Evolutionary conservation across 2,113 vertebrate genomes (phyloP).

Genomic region (Peromyscus maniculatus): DNA sequence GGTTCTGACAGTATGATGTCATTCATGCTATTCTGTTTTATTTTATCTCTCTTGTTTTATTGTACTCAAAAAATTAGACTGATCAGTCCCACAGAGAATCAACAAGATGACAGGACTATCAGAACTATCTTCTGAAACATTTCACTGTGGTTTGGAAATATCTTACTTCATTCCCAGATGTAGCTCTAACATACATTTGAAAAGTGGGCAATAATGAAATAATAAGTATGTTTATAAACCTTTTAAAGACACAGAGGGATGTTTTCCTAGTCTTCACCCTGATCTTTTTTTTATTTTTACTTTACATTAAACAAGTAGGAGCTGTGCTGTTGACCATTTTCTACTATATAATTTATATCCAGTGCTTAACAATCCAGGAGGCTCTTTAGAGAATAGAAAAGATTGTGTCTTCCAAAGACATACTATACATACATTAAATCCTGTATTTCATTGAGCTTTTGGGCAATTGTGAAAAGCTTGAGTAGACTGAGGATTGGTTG

Average conservation of each 20-base stretch:
- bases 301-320: background rate
- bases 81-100: conserved; percentile 27
- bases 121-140: conserved; percentile 30
- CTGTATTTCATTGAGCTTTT: background rate
- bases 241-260: background rate
- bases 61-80: conserved; percentile 23
- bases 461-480: background rate
- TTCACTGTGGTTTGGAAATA: conserved; percentile 42
- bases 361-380: background rate
- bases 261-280: background rate
- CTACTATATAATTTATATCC: background rate
- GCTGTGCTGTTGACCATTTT: background rate
- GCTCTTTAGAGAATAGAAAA: background rate
- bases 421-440: background rate
- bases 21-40: background rate
- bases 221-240: background rate
- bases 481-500: background rate
- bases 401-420: background rate
- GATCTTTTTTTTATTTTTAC: background rate
- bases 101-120: conserved; percentile 7
- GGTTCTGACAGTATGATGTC: background rate
- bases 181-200: background rate
- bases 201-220: background rate
- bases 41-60: background rate
- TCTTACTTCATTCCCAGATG: background rate